Conservation (phyloP, 2,113 vertebrate species). For the Sylvilagus bachmani region DNA sequence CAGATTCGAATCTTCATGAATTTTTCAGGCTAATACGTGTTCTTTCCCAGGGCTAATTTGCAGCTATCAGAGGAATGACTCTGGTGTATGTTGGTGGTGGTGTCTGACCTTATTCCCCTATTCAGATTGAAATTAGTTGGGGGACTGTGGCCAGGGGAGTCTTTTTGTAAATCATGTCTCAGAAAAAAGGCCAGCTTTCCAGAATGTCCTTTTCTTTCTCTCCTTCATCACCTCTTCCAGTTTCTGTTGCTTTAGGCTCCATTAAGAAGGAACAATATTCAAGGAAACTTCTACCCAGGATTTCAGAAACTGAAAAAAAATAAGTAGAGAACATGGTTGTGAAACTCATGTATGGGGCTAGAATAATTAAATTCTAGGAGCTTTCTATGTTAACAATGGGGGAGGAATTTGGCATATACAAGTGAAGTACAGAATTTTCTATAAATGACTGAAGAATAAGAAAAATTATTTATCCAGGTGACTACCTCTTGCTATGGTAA, state of each 20-base stretch:
- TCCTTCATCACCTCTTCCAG: neutral
- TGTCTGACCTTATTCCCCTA: conserved; percentile 71
- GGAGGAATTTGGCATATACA: neutral
- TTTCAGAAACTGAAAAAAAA: conserved; percentile 67
- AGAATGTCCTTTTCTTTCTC: neutral
- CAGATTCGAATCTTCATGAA: conserved; percentile 80
- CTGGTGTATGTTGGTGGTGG: conserved; percentile 57
- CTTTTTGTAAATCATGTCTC: conserved; percentile 59
- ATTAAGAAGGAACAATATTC: conserved; percentile 21
- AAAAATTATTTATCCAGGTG: neutral
- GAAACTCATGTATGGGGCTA: neutral
- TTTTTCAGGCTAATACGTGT: conserved; percentile 74
- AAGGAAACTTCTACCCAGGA: neutral
- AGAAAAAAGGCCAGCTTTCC: conserved; percentile 54
- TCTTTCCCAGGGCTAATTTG: conserved; percentile 76
- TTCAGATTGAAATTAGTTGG: conserved; percentile 72
- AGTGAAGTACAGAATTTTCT: conserved; percentile 32
- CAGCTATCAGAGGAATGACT: conserved; percentile 74
- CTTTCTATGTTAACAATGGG: conserved; percentile 40
- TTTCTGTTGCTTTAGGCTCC: neutral
- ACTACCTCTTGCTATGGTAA: neutral
- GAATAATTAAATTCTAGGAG: conserved; percentile 29
- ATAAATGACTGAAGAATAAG: conserved; percentile 46
- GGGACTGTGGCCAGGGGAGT: conserved; percentile 56
- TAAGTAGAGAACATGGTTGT: neutral